Percentiles rank a stretch among this genome's conserved stretches.
These are phyloP conservation scores for Rhodeus uyekii DNA, from an alignment of 2,797 vertebrate species.

Conservation along the genomic window DNA sequence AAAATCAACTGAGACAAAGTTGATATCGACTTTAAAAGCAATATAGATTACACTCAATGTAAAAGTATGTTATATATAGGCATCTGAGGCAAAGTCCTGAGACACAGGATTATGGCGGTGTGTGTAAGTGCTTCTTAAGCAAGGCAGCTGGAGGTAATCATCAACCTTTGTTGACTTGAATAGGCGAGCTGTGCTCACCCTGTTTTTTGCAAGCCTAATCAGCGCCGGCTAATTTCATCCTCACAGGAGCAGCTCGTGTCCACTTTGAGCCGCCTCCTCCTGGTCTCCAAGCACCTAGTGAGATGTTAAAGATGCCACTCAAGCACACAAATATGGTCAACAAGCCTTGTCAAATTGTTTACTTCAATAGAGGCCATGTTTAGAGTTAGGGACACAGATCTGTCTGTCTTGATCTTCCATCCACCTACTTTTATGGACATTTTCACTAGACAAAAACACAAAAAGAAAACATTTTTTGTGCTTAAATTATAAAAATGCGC, in stretches of 20 bases:
- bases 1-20: neutral
- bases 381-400: neutral
- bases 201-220: slow-evolving; percentile 34
- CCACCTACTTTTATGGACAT: neutral
- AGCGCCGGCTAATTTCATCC: slow-evolving; percentile 23
- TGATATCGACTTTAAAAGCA: neutral
- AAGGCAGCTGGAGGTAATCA: slow-evolving; percentile 28
- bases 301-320: slow-evolving; percentile 61
- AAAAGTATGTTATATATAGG: neutral
- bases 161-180: slow-evolving; percentile 29
- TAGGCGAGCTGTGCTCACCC: neutral
- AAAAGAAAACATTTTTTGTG: neutral
- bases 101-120: neutral
- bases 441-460: neutral
- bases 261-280: slow-evolving; percentile 4
- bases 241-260: neutral
- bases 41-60: neutral
- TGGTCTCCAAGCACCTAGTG: slow-evolving; percentile 10
- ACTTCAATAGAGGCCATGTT: slow-evolving; percentile 42
- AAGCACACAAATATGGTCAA: slow-evolving; percentile 66
- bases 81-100: neutral
- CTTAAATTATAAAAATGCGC: no score
- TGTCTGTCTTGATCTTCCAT: neutral
- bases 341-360: slow-evolving; percentile 65
- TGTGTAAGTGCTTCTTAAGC: slow-evolving; percentile 2